Conservation (phyloP, 2,888 invertebrate species). For the Caenorhabditis sp. region DNA sequence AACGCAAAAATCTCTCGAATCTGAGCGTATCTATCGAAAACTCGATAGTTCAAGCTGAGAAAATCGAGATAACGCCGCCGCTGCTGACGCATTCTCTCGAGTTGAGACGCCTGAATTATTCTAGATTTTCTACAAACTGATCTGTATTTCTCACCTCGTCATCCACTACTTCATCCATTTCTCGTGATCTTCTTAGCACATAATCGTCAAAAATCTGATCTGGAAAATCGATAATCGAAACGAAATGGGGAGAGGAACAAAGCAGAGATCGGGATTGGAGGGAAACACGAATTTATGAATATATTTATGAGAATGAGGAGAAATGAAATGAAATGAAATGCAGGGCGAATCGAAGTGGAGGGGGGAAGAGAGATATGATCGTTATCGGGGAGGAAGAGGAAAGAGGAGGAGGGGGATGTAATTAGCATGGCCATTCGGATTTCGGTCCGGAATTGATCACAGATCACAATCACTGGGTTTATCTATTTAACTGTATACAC, state of each 20-base stretch:
- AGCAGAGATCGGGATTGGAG: background rate
- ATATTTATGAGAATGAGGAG: conserved; percentile 20
- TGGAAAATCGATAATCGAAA: conserved; percentile 25
- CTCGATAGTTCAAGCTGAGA: conserved; percentile 40
- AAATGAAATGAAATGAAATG: too few species aligned
- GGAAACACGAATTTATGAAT: conserved; percentile 4
- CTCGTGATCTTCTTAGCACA: conserved; percentile 9
- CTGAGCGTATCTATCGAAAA: conserved; percentile 42
- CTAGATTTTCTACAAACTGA: background rate
- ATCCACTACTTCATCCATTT: conserved; percentile 14
- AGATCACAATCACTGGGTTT: too few species aligned
- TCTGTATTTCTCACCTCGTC: conserved; percentile 10
- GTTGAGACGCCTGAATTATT: conserved; percentile 18
- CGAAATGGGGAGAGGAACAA: too few species aligned
- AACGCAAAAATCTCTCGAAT: conserved; percentile 35
- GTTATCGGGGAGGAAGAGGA: background rate
- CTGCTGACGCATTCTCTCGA: conserved; percentile 19
- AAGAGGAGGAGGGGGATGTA: background rate
- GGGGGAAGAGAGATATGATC: conserved; percentile 3
- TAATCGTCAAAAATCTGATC: conserved; percentile 28
- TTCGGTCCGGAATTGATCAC: too few species aligned
- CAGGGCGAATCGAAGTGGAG: too few species aligned
- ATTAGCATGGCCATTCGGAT: too few species aligned
- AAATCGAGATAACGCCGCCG: conserved; percentile 28
- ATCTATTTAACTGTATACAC: too few species aligned